Conservation (phyloP, 2,888 invertebrate genomes). For the Morinoia aosen region DNA sequence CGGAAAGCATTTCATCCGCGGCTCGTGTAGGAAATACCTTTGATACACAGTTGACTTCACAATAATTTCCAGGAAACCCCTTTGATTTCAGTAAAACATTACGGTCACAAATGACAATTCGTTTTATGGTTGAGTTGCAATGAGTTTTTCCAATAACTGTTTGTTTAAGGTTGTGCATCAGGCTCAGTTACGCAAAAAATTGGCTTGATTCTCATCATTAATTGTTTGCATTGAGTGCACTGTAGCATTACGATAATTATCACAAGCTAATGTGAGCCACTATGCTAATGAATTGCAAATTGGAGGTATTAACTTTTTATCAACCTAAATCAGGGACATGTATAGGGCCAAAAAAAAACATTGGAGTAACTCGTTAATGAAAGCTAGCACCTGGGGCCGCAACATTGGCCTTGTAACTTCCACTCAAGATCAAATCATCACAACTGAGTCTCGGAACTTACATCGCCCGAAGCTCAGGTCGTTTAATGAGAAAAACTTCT, state of each 20-base stretch:
- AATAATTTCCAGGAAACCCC: not conserved
- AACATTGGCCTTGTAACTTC: constrained; percentile 14
- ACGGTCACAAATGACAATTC: not conserved
- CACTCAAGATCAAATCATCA: not conserved
- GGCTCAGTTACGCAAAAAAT: not conserved
- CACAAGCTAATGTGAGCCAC: no score
- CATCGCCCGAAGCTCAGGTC: not conserved
- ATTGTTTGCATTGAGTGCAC: no score
- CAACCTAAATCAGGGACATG: no score
- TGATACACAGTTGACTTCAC: no score
- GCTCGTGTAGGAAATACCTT: no score
- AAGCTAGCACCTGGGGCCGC: not conserved
- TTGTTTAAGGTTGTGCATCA: not conserved
- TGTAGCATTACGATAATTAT: no score
- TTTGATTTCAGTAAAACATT: not conserved
- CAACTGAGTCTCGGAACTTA: not conserved
- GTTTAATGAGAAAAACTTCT: not conserved
- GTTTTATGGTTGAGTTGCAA: not conserved
- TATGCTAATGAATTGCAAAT: no score
- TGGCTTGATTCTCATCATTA: not conserved
- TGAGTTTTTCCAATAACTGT: not conserved
- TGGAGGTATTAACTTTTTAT: no score
- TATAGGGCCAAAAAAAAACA: no score
- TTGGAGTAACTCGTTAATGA: not conserved
- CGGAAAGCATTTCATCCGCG: no score